Percentiles rank a stretch among this genome's conserved stretches.
phyloP scores from a whole-genome alignment of 2,888 invertebrate species.

The Leptopilina drosophilae region DNA sequence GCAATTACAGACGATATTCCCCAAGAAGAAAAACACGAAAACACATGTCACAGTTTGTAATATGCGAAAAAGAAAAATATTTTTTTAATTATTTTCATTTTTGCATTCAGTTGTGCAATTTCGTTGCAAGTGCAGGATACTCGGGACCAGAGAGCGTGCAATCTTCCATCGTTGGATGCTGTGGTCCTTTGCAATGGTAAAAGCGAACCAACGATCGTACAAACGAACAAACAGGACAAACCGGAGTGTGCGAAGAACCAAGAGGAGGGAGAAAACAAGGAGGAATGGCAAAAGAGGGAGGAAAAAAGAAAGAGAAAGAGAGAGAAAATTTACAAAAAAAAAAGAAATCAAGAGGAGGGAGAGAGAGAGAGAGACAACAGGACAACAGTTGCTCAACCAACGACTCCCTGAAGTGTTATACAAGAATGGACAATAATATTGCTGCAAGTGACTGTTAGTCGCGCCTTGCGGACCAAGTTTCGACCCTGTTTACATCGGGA shows the following conservation, averaged over 20 bases:
- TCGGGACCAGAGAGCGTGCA: slow-evolving; percentile 36
- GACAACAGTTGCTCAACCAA: slow-evolving; percentile 43
- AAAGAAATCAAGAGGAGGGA: slow-evolving; percentile 47
- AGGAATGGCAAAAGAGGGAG: slow-evolving; percentile 43
- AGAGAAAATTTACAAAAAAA: slow-evolving; percentile 45
- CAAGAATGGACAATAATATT: slow-evolving; percentile 64
- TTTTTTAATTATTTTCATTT: slow-evolving; percentile 61
- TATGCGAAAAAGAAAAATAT: slow-evolving; percentile 59
- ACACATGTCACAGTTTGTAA: slow-evolving; percentile 2
- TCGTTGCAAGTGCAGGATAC: slow-evolving; percentile 22
- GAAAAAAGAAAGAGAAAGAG: slow-evolving; percentile 41
- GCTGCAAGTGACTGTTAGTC: slow-evolving; percentile 51
- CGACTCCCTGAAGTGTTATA: slow-evolving; percentile 32
- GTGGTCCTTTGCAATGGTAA: slow-evolving; percentile 50
- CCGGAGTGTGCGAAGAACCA: slow-evolving; percentile 53
- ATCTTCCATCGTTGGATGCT: slow-evolving; percentile 45
- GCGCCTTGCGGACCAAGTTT: slow-evolving; percentile 62
- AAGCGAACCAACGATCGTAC: slow-evolving; percentile 51
- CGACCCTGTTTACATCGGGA: slow-evolving; percentile 66
- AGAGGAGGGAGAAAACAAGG: slow-evolving; percentile 42
- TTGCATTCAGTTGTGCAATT: slow-evolving; percentile 57
- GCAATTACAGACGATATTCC: too few species aligned
- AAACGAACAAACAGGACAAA: slow-evolving; percentile 57
- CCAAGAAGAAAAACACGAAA: slow-evolving; percentile 1
- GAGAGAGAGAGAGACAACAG: slow-evolving; percentile 33